Base-by-base conservation (phyloP, 2,113 vertebrate species). In the Oxygymnocypris stewartii region DNA sequence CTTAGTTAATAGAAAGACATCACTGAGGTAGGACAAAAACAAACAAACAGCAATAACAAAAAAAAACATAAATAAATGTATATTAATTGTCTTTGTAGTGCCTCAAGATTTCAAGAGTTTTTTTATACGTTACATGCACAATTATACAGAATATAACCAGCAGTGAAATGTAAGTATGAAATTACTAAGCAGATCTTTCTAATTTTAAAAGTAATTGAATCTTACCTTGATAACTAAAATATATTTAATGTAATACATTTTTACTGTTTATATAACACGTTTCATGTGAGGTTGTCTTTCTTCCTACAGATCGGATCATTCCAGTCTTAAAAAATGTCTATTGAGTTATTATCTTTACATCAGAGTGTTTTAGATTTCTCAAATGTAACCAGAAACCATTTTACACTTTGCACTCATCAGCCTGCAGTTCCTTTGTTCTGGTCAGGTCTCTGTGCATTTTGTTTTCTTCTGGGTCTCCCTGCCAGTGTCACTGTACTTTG, bases 391-490 rank as follows among this genome's bases (percentile, higher is more conserved):
- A 18, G 47, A 12, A 25, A 74, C 20, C 71, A n/a, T 35, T 82
- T 65, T 47, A 44, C 37, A 16, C 81, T 86, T 73, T 89, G 89
- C 11, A 18, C 6, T 1, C 47, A 81, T 16, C 20, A 79, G 4
- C 12, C 5, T 20, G 31, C 6, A 25, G 25, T 13, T 9, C 2
- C 25, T 9, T 0, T 79, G 1, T 25, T 87, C 9, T 89, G 78
- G 82, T 37, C 31, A 20, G 25, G 6, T 16, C 40, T 74, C 25
- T 18, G 28, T 42, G 1, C 23, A 8, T 4, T 82, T n/a, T 85
- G 82, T 57, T 61, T 74, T 28, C 20, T 84, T 12, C 16, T 87
- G 63, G 85, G 89, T 9, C 6, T 88, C 28, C 65, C 82, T 23
- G 82, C 54, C 78, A 87, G 71, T 51, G 2, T 82, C 2, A 6